Conservation (phyloP, 1,140 invertebrate species). For the Cotesia chilonis region DNA sequence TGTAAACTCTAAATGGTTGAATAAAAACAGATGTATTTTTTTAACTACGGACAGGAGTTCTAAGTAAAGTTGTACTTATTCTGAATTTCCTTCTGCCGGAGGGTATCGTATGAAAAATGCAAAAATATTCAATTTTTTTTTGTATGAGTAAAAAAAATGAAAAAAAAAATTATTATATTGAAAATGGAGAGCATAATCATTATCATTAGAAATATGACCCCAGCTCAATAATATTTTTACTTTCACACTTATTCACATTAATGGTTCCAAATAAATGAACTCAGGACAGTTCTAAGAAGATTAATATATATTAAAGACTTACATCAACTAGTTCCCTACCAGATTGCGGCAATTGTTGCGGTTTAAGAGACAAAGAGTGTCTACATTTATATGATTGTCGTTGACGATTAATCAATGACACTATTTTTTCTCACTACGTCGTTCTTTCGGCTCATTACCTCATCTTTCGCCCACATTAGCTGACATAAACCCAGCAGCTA, state of each 20-base stretch:
- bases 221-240: constrained; percentile 32
- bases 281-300: constrained; percentile 41
- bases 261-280: constrained; percentile 53
- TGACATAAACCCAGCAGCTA: no score
- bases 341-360: constrained; percentile 9
- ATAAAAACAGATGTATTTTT: constrained; percentile 15
- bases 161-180: no score
- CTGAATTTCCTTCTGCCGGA: no score
- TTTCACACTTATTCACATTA: constrained; percentile 43
- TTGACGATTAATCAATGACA: constrained; percentile 11
- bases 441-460: neutral
- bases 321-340: constrained; percentile 1
- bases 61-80: no score
- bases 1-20: neutral
- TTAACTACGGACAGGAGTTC: neutral
- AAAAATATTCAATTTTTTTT: no score
- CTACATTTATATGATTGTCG: neutral
- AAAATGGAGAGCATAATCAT: constrained; percentile 10
- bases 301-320: constrained; percentile 37
- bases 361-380: constrained; percentile 30
- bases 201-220: constrained; percentile 50
- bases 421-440: neutral
- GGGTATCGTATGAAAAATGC: no score
- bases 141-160: no score
- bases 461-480: neutral